Base-by-base conservation (phyloP, 2,797 vertebrate species). In the Peromyscus attwateri region DNA sequence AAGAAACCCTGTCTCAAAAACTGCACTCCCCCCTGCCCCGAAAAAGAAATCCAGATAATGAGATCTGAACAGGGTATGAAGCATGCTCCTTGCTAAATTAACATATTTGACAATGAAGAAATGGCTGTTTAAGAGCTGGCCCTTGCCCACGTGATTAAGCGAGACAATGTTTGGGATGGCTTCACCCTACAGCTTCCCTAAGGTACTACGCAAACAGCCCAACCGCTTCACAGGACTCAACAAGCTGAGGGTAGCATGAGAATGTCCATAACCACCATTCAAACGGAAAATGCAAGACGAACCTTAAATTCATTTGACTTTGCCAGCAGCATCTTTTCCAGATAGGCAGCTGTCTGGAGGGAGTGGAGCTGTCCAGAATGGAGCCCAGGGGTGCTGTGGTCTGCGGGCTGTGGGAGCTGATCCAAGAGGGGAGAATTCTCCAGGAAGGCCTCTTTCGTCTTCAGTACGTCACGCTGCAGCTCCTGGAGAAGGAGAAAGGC, bases 241-340 rank as follows among this genome's bases (percentile, higher is more conserved):
- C 37, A 27, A 76, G 91, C 0, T 21, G 64, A 96, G 68, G 10
- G 7, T 0, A 12, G 43, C 70, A 19, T 43, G 31, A 5, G 49
- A 89, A 68, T 46, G 60, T 27, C 31, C 14, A 84, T 76, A 52
- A 94, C 17, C 17, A 40, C 52, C 3, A 55, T 17, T 40, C 11
- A 80, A 66, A 92, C 1, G 52, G 85, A 91, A 92, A 71, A 40
- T 40, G 55, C 34, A 95, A 97, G 87, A 89, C 31, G 27, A 95
- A 99, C 99, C 98, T 98, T 97, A 87, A 99, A 98, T 92, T 99
- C 98, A 68, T 98, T 95, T 46, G 97, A 87, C 95, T 98, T 99
- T 85, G 94, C 90, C 81, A 98, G 98, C 70, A 98, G 85, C 94
- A 98, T 98, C 97, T 98, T 98, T 96, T 99, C 98, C 97, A 99